phyloP scores from a whole-genome alignment of 2,888 invertebrate genomes.

The Plutella xylostella region DNA sequence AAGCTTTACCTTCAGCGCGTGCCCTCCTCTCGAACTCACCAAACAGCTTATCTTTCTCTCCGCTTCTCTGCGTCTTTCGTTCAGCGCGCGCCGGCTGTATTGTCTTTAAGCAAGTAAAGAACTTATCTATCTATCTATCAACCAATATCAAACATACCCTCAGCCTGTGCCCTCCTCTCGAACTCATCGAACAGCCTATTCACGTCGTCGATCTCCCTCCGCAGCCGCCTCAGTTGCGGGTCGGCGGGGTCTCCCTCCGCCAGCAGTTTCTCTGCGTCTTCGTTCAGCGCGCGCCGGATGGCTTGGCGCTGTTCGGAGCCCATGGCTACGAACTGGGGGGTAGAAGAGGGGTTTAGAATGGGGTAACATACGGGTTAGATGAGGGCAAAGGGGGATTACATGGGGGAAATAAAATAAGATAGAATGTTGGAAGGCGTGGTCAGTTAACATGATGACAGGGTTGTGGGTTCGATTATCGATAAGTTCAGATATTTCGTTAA shows the following conservation, averaged over 20 bases:
- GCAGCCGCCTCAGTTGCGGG: constrained; percentile 87
- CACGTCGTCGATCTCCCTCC: constrained; percentile 95
- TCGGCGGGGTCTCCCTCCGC: constrained; percentile 97
- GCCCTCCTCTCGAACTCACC: constrained; percentile 93
- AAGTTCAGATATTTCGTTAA: too few species aligned
- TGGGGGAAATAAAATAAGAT: too few species aligned
- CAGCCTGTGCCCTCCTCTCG: constrained; percentile 87
- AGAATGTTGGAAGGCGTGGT: too few species aligned
- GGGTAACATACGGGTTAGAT: too few species aligned
- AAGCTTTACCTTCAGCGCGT: too few species aligned
- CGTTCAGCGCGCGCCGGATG: constrained; percentile 93
- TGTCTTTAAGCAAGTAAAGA: too few species aligned
- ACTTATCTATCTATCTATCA: too few species aligned
- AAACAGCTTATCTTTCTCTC: constrained; percentile 93
- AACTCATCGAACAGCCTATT: constrained; percentile 94
- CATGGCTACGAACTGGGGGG: constrained; percentile 87
- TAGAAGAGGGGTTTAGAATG: neutral
- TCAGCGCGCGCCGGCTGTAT: constrained; percentile 92
- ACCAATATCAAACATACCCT: too few species aligned
- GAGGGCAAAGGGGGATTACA: too few species aligned
- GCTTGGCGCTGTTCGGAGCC: constrained; percentile 96
- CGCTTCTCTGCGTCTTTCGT: constrained; percentile 97
- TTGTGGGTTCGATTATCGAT: too few species aligned
- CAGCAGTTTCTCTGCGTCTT: constrained; percentile 95
- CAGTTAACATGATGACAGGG: too few species aligned